A percentile compares a stretch with the other conserved stretches of the same genome.
These are phyloP conservation scores for Dermatophagoides farinae DNA, from an alignment of 1,140 invertebrate genomes.

Conservation along the genomic window DNA sequence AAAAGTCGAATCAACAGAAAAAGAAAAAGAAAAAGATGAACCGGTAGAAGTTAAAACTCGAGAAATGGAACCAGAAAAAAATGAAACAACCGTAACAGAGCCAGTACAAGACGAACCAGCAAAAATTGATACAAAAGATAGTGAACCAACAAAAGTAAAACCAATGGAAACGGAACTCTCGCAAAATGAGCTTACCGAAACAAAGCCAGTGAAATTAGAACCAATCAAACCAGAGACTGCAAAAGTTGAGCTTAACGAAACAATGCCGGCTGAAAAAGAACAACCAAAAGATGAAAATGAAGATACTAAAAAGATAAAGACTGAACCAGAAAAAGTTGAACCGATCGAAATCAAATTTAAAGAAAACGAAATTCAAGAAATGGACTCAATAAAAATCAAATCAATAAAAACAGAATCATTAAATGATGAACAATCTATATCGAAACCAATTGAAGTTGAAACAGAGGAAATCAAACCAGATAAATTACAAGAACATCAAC, in stretches of 20 bases:
- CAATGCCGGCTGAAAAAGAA: not conserved
- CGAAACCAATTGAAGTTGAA: not conserved
- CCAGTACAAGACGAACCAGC: conserved; percentile 3
- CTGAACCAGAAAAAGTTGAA: not conserved
- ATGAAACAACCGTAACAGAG: conserved; percentile 18
- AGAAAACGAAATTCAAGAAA: too few relatives aligned
- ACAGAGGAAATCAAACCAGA: not conserved
- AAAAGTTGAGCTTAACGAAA: too few relatives aligned
- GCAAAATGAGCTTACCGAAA: not conserved
- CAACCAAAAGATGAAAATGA: not conserved
- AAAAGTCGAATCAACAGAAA: not conserved
- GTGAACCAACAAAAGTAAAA: not conserved
- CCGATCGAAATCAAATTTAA: too few relatives aligned
- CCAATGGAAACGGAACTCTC: not conserved
- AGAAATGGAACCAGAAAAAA: conserved; percentile 19
- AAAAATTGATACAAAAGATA: not conserved
- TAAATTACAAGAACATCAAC: not conserved
- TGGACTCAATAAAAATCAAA: too few relatives aligned
- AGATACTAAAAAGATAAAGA: too few relatives aligned
- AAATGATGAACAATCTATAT: too few relatives aligned
- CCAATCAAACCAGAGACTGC: too few relatives aligned
- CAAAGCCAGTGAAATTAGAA: not conserved
- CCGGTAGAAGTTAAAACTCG: not conserved
- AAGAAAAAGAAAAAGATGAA: not conserved
- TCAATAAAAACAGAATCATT: too few relatives aligned